Evolutionary conservation across 2,888 invertebrate genomes (phyloP).

Genomic region (Ochropacha duplaris): DNA sequence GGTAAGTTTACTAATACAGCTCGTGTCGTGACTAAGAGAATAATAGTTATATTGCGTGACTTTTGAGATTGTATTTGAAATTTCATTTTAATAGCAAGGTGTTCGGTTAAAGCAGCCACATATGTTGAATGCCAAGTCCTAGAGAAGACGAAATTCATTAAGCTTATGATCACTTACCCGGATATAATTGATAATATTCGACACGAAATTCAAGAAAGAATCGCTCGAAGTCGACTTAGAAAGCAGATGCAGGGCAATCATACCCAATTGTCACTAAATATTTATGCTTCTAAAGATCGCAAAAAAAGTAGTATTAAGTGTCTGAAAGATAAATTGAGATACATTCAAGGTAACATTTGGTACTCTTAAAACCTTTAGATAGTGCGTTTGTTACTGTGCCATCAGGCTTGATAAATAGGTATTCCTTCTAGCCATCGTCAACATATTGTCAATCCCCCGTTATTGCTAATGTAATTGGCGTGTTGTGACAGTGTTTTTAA

Average conservation of each 20-base stretch:
- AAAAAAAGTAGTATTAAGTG: constrained; percentile 77
- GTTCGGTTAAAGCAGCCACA: constrained; percentile 77
- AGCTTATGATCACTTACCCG: constrained; percentile 75
- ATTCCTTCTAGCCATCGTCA: too few species aligned
- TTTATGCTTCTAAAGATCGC: constrained; percentile 71
- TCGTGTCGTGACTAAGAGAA: too few species aligned
- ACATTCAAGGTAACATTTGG: constrained; percentile 56
- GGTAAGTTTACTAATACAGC: constrained; percentile 36
- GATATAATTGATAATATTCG: constrained; percentile 61
- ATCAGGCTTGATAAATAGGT: too few species aligned
- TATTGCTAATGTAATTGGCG: too few species aligned
- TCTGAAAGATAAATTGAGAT: constrained; percentile 73
- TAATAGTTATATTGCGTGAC: neutral
- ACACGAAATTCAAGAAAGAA: constrained; percentile 57
- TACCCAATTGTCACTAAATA: constrained; percentile 57
- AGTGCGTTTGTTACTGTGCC: too few species aligned
- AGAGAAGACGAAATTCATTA: constrained; percentile 73
- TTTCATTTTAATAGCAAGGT: constrained; percentile 57
- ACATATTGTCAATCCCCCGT: too few species aligned
- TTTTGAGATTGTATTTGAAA: neutral
- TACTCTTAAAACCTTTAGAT: too few species aligned
- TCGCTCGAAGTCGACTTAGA: constrained; percentile 45
- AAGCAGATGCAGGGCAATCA: constrained; percentile 41
- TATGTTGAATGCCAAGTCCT: constrained; percentile 81
- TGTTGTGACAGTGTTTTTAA: neutral